A percentile compares a stretch with the other conserved stretches of the same genome.
Conservation (phyloP, 1,140 invertebrate genomes). For the Centruroides sculpturatus region DNA sequence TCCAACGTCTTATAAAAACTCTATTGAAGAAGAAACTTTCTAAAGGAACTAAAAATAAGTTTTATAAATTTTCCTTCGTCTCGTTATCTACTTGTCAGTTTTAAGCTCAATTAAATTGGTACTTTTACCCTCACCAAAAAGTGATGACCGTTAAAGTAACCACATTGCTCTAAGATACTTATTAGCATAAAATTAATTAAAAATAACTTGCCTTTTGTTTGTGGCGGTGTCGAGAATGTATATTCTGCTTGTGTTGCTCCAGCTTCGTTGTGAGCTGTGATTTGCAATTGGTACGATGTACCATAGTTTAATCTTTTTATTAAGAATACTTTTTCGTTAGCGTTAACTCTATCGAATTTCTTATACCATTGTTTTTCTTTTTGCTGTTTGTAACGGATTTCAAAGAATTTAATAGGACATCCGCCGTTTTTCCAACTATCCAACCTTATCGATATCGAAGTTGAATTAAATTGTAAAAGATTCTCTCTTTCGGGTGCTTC, state of each 20-base stretch:
- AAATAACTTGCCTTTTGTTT: no score
- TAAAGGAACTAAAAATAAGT: no score
- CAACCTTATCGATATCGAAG: conserved; percentile 76
- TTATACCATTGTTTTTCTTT: conserved; percentile 9
- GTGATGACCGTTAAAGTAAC: no score
- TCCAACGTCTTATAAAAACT: no score
- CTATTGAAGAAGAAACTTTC: no score
- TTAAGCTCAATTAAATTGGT: no score
- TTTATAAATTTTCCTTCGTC: no score
- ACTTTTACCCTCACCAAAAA: no score
- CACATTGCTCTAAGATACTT: no score
- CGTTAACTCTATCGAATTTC: conserved; percentile 6
- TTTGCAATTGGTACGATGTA: conserved; percentile 65
- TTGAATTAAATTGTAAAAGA: conserved; percentile 54
- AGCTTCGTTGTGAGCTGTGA: conserved; percentile 82
- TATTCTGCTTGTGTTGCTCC: conserved; percentile 71
- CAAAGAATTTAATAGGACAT: conserved; percentile 79
- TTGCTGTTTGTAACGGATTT: conserved; percentile 11
- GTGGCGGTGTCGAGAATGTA: conserved; percentile 39
- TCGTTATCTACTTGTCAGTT: no score
- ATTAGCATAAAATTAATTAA: no score
- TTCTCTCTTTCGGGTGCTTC: conserved; percentile 17
- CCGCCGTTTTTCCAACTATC: conserved; percentile 86
- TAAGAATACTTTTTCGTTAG: not conserved
- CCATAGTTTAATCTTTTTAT: conserved; percentile 53